Evolutionary conservation across 1,140 invertebrate genomes (phyloP).

Genomic region (Bombyx mandarina): DNA sequence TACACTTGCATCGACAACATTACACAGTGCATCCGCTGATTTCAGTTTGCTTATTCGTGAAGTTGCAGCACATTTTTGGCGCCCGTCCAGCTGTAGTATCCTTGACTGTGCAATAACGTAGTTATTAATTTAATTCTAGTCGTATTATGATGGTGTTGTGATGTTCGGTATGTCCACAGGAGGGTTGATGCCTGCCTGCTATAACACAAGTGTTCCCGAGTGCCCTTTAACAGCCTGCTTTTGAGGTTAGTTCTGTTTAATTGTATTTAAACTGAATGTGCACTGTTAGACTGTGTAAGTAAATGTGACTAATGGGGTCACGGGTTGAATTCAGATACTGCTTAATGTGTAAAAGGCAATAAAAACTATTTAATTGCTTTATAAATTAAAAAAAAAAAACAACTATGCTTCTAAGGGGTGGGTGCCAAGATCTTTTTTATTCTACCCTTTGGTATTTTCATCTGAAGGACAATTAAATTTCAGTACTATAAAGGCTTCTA

Average conservation of each 20-base stretch:
- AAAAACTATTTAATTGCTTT: no score
- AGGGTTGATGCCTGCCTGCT: constrained; percentile 53
- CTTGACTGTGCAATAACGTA: constrained; percentile 55
- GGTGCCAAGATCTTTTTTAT: no score
- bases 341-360: no score
- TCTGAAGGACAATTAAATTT: no score
- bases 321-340: no score
- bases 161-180: constrained; percentile 51
- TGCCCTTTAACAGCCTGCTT: constrained; percentile 65
- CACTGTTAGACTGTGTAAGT: no score
- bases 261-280: constrained; percentile 3
- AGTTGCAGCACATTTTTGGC: constrained; percentile 55
- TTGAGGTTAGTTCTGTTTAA: constrained; percentile 54
- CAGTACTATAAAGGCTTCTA: no score
- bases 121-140: constrained; percentile 40
- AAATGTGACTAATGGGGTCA: no score
- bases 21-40: constrained; percentile 14
- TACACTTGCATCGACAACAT: constrained; percentile 44
- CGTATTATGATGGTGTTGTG: constrained; percentile 31
- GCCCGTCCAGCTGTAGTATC: constrained; percentile 52
- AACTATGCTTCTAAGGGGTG: no score
- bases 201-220: constrained; percentile 61
- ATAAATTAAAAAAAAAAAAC: no score
- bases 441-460: no score
- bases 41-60: constrained; percentile 37